Conservation (phyloP, 2,113 vertebrate species). For the Cyprinodon tularosa region DNA sequence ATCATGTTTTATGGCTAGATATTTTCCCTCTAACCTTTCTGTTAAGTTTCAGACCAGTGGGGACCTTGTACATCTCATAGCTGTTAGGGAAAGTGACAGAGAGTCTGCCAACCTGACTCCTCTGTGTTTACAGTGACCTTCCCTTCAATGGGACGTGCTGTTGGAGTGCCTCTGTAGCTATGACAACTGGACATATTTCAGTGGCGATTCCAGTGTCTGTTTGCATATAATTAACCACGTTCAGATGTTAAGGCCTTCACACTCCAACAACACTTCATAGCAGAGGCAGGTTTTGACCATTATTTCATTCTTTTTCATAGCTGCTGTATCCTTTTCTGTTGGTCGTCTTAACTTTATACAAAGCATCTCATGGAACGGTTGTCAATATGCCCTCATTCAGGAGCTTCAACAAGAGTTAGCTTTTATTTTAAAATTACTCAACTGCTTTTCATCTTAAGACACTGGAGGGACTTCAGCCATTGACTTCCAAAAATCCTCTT, state of each 20-base stretch:
- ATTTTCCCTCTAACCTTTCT: neutral
- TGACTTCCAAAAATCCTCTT: no score
- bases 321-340: neutral
- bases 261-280: constrained; percentile 16
- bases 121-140: constrained; percentile 61
- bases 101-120: constrained; percentile 51
- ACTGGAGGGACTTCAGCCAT: no score
- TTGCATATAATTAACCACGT: constrained; percentile 50
- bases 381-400: no score
- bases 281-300: constrained; percentile 1
- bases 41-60: constrained; percentile 12
- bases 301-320: neutral
- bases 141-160: constrained; percentile 44
- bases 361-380: no score
- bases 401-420: no score
- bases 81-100: constrained; percentile 17
- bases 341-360: neutral
- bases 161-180: constrained; percentile 52
- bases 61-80: constrained; percentile 13
- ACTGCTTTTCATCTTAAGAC: no score
- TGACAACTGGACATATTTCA: constrained; percentile 61
- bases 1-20: constrained; percentile 7
- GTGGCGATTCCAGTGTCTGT: constrained; percentile 49
- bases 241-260: constrained; percentile 31
- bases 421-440: no score